phyloP scores from a whole-genome alignment of 2,888 invertebrate genomes.

The Tiliacea aurago region DNA sequence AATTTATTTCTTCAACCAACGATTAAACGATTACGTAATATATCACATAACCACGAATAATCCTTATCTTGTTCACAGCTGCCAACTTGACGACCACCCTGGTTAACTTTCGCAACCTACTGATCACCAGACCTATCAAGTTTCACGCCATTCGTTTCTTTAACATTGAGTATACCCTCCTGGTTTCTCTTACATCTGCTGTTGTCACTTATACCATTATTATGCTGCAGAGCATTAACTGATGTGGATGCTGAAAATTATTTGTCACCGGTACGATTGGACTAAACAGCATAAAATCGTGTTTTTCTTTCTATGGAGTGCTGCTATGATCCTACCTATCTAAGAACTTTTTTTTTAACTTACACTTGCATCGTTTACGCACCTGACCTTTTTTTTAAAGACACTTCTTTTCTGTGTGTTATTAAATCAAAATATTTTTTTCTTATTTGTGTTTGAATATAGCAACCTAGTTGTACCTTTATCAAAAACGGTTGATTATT shows the following conservation, averaged over 20 bases:
- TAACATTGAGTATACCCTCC: conserved; percentile 71
- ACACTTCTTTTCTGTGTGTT: background rate
- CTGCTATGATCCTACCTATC: background rate
- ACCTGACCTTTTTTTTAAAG: background rate
- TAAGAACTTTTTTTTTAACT: too few relatives aligned
- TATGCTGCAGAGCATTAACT: conserved; percentile 65
- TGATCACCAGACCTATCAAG: conserved; percentile 63
- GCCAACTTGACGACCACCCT: conserved; percentile 43
- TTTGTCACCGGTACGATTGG: background rate
- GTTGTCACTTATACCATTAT: conserved; percentile 79
- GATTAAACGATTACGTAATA: background rate
- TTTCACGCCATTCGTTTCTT: conserved; percentile 75
- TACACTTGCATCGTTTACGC: background rate
- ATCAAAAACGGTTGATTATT: background rate
- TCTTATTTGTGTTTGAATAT: background rate
- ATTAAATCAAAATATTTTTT: background rate
- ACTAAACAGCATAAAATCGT: background rate
- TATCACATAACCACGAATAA: background rate
- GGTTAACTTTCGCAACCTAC: conserved; percentile 59
- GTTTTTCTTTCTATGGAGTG: background rate
- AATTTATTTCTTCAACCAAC: background rate
- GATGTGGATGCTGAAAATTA: background rate
- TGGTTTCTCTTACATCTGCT: conserved; percentile 74
- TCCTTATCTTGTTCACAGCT: conserved; percentile 42
- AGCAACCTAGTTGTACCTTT: background rate